phyloP scores from a whole-genome alignment of 2,113 vertebrate genomes.

The Nesospiza acunhae region DNA sequence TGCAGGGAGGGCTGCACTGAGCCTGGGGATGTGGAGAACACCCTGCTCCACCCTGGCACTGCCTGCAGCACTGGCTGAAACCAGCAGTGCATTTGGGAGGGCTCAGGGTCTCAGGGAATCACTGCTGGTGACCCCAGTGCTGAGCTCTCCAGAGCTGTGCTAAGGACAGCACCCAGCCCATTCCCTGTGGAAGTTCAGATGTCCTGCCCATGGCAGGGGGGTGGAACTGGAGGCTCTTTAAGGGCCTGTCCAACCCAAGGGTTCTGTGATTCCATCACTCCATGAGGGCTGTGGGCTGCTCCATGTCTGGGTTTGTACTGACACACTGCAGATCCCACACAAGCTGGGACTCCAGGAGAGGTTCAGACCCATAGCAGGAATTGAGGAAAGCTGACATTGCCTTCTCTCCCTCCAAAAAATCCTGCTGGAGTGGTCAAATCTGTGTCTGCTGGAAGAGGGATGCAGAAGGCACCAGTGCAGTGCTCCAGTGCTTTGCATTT shows the following conservation, averaged over 20 bases:
- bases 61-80: background rate
- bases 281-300: background rate
- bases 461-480: background rate
- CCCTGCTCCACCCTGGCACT: background rate
- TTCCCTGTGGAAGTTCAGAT: background rate
- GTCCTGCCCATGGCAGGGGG: background rate
- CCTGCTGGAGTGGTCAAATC: background rate
- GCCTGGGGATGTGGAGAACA: background rate
- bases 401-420: background rate
- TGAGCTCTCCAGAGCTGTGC: background rate
- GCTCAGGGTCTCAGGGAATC: background rate
- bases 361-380: background rate
- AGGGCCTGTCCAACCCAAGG: background rate
- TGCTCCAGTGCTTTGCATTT: background rate
- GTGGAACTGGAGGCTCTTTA: background rate
- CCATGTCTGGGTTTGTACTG: rapidly evolving
- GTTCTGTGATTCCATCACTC: background rate
- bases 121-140: background rate
- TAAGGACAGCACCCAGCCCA: background rate
- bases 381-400: background rate
- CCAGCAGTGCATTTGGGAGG: background rate
- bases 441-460: background rate
- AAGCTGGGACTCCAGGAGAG: background rate
- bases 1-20: background rate
- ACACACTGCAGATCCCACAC: background rate